A percentile compares a stretch with the other conserved stretches of the same genome.
phyloP scores from a whole-genome alignment of 2,113 vertebrate genomes.

The Periophthalmus modestus region DNA sequence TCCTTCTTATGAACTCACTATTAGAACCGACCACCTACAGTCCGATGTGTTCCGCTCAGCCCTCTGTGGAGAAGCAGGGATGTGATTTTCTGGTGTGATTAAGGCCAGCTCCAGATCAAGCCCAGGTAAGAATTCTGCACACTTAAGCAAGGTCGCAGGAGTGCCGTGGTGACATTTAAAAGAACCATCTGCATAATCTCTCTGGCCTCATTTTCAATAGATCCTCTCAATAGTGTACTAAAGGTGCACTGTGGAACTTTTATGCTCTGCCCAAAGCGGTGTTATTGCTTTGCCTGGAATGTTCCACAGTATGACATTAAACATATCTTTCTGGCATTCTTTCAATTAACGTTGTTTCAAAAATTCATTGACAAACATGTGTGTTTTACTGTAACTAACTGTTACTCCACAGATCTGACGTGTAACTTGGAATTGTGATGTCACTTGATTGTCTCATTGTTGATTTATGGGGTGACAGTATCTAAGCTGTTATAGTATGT shows the following conservation, averaged over 20 bases:
- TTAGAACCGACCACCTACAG: neutral
- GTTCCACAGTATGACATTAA: too few relatives aligned
- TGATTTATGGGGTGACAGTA: too few relatives aligned
- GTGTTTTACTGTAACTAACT: too few relatives aligned
- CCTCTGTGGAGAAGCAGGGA: neutral
- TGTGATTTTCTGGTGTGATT: neutral
- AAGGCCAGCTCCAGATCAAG: slow-evolving; percentile 7
- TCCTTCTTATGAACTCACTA: neutral
- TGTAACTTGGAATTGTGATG: too few relatives aligned
- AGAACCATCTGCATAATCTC: slow-evolving; percentile 7
- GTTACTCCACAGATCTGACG: too few relatives aligned
- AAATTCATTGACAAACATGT: too few relatives aligned
- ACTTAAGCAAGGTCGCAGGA: neutral
- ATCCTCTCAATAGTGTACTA: neutral
- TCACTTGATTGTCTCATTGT: too few relatives aligned
- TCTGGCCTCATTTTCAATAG: neutral
- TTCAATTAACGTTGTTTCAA: too few relatives aligned
- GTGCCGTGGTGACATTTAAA: slow-evolving; percentile 15
- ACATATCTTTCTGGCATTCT: too few relatives aligned
- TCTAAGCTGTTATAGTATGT: too few relatives aligned
- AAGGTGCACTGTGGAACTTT: neutral
- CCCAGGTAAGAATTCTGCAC: neutral
- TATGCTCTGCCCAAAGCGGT: neutral
- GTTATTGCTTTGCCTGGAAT: neutral
- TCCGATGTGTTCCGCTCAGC: neutral